Conservation (phyloP, 2,113 vertebrate species). For the Rafetus swinhoei region DNA sequence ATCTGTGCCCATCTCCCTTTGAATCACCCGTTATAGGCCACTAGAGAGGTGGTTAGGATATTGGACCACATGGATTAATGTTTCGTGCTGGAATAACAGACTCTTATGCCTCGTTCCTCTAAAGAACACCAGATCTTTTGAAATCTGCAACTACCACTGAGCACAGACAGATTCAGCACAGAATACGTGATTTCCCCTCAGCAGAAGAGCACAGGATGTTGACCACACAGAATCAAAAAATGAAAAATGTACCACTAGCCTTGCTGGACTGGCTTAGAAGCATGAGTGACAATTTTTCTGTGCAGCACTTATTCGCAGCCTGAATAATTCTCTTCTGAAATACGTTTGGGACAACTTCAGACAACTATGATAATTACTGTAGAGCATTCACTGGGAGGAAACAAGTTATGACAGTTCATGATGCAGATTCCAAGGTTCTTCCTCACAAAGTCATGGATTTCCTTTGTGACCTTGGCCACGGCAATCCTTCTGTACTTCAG, state of each 20-base stretch:
- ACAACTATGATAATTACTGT: background rate
- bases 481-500: accelerated
- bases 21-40: background rate
- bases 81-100: background rate
- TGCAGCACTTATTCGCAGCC: background rate
- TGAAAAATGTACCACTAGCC: accelerated
- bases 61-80: background rate
- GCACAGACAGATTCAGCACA: background rate
- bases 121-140: background rate
- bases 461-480: background rate
- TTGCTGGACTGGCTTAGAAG: background rate
- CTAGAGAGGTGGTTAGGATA: background rate
- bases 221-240: background rate
- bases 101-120: background rate
- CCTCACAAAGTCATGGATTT: background rate
- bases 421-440: background rate
- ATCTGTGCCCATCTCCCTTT: background rate
- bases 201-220: background rate
- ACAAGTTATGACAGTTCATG: background rate
- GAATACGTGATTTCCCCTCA: accelerated
- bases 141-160: background rate
- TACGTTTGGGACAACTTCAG: background rate
- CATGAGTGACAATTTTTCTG: background rate
- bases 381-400: background rate
- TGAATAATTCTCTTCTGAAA: background rate